A percentile compares a stretch with the other conserved stretches of the same genome.
These are phyloP conservation scores for Lithosia quadra DNA, from an alignment of 2,888 invertebrate species.

Conservation along the genomic window DNA sequence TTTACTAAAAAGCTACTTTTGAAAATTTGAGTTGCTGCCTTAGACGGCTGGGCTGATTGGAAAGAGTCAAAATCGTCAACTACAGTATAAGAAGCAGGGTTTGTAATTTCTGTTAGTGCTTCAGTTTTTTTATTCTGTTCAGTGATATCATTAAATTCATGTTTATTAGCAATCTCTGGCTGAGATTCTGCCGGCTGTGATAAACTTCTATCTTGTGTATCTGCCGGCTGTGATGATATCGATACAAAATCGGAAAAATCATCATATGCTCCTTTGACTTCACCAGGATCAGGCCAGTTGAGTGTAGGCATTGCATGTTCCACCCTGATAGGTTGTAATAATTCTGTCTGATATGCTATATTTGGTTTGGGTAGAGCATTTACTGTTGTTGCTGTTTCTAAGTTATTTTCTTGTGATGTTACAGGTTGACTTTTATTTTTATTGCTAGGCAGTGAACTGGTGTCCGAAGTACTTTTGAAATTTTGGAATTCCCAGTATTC, in stretches of 20 bases:
- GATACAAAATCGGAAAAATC: constrained; percentile 80
- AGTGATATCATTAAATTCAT: constrained; percentile 24
- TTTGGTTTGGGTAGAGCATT: constrained; percentile 49
- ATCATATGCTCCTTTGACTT: constrained; percentile 80
- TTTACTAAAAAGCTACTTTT: constrained; percentile 42
- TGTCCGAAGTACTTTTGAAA: constrained; percentile 64
- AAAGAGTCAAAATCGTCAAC: constrained; percentile 83
- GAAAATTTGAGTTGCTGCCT: constrained; percentile 42
- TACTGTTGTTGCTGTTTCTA: constrained; percentile 38
- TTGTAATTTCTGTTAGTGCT: constrained; percentile 25
- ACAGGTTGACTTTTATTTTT: constrained; percentile 19
- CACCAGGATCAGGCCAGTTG: constrained; percentile 84
- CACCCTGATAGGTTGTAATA: constrained; percentile 80
- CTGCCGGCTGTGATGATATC: constrained; percentile 61
- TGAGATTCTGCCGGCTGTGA: constrained; percentile 14
- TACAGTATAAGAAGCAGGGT: constrained; percentile 43
- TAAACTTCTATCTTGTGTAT: constrained; percentile 31
- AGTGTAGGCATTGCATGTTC: constrained; percentile 77
- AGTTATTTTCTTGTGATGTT: constrained; percentile 35
- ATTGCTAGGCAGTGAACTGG: constrained; percentile 30
- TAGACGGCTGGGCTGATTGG: constrained; percentile 74
- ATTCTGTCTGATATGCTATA: constrained; percentile 65
- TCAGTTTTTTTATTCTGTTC: constrained; percentile 26
- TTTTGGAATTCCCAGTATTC: constrained; percentile 83
- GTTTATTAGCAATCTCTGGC: constrained; percentile 12